Conservation (phyloP, 2,888 invertebrate species). For the Zygogramma bicolorata region DNA sequence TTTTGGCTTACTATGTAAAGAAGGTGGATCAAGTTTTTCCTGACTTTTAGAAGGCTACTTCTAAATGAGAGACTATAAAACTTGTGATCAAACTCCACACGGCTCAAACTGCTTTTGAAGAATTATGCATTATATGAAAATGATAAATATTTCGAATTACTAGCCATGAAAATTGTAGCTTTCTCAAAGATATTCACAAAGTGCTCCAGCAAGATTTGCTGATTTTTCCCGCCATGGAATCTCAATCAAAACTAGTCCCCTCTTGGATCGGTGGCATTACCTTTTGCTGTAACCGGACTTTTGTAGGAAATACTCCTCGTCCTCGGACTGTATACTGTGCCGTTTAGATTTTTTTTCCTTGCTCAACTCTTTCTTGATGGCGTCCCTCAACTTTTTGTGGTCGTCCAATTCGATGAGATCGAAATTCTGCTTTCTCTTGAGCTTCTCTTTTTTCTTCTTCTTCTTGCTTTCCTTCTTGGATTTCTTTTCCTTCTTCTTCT, state of each 20-base stretch:
- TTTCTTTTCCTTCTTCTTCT: constrained; percentile 70
- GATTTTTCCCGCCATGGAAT: not conserved
- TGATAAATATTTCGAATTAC: not conserved
- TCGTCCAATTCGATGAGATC: constrained; percentile 76
- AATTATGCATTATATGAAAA: too few relatives aligned
- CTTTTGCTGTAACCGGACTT: constrained; percentile 66
- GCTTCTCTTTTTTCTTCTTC: constrained; percentile 80
- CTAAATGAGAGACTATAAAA: too few relatives aligned
- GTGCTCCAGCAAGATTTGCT: too few relatives aligned
- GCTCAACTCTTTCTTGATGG: constrained; percentile 72
- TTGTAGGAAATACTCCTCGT: constrained; percentile 67
- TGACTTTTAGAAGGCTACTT: too few relatives aligned
- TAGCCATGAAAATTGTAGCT: not conserved
- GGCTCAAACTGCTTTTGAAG: too few relatives aligned
- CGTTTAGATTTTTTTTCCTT: constrained; percentile 64
- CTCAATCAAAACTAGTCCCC: not conserved
- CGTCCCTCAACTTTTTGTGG: constrained; percentile 76
- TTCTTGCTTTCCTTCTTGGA: constrained; percentile 81
- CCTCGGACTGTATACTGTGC: constrained; percentile 63
- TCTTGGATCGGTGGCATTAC: constrained; percentile 47
- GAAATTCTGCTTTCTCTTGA: constrained; percentile 72
- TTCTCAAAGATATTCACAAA: too few relatives aligned
- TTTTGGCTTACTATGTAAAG: too few relatives aligned
- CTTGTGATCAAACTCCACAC: too few relatives aligned
- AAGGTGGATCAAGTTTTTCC: too few relatives aligned